Conservation (phyloP, 1,140 invertebrate species). For the Steinernema feltiae region DNA sequence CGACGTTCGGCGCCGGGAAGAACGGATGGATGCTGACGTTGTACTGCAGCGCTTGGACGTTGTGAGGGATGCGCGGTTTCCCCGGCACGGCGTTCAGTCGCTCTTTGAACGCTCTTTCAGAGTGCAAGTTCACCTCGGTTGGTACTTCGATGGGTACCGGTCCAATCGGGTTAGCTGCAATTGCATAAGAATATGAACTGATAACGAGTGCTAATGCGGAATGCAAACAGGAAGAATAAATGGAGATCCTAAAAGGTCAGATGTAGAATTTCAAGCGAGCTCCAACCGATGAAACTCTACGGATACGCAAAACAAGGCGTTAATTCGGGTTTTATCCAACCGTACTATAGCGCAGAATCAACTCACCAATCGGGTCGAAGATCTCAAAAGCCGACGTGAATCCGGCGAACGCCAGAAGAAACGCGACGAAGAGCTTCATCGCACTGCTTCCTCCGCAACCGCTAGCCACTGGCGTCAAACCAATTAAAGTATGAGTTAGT, state of each 20-base stretch:
- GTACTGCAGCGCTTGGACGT: background rate
- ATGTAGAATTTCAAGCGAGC: no score
- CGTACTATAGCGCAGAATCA: background rate
- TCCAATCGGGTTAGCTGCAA: background rate
- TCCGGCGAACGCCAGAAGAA: background rate
- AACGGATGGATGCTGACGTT: constrained; percentile 4
- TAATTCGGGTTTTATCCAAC: background rate
- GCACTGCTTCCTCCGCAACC: background rate
- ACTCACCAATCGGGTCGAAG: constrained; percentile 5
- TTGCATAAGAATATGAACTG: background rate
- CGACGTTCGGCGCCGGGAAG: constrained; percentile 1
- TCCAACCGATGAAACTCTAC: no score
- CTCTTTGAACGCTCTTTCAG: background rate
- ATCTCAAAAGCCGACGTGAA: background rate
- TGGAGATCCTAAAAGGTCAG: background rate
- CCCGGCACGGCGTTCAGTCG: background rate
- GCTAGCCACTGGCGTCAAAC: background rate
- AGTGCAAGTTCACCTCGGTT: background rate
- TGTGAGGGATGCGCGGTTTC: background rate
- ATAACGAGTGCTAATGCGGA: background rate
- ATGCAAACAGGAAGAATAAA: background rate
- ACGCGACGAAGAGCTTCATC: background rate
- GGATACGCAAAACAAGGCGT: background rate
- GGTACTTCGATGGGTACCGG: background rate
- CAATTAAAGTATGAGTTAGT: background rate